Conservation (phyloP, 2,888 invertebrate genomes). For the Cephonodes hylas region DNA sequence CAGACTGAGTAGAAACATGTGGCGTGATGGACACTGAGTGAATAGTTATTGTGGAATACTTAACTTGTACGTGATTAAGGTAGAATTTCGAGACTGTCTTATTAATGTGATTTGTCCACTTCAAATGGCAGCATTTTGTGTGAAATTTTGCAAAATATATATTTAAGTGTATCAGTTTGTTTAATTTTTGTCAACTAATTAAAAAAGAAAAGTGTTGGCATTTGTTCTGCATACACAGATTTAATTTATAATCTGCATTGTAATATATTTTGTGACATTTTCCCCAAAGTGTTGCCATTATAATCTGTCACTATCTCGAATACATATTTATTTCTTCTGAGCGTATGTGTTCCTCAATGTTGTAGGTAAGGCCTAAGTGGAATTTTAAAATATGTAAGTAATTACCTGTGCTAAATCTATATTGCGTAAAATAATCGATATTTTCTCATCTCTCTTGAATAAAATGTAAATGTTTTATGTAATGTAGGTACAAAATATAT, state of each 20-base stretch:
- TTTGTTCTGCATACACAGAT: no score
- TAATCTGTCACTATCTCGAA: not conserved
- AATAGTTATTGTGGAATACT: not conserved
- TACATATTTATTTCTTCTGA: not conserved
- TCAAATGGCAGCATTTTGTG: no score
- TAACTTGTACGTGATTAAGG: not conserved
- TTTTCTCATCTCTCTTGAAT: not conserved
- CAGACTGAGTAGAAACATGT: slow-evolving; percentile 32
- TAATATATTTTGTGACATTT: not conserved
- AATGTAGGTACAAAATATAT: not conserved
- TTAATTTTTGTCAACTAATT: no score
- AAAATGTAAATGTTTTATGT: not conserved
- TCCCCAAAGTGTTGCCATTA: not conserved
- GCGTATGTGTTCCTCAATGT: not conserved
- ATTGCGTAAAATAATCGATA: not conserved
- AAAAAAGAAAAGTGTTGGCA: no score
- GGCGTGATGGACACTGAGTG: slow-evolving; percentile 21
- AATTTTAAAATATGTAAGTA: not conserved
- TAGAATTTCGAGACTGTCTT: slow-evolving; percentile 2
- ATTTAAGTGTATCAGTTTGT: not conserved
- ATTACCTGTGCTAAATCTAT: not conserved
- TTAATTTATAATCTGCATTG: no score
- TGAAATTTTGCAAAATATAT: no score
- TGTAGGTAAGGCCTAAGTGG: not conserved
- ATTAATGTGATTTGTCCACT: not conserved